Base-by-base conservation (phyloP, 2,797 vertebrate species). In the Monodelphis domestica region DNA sequence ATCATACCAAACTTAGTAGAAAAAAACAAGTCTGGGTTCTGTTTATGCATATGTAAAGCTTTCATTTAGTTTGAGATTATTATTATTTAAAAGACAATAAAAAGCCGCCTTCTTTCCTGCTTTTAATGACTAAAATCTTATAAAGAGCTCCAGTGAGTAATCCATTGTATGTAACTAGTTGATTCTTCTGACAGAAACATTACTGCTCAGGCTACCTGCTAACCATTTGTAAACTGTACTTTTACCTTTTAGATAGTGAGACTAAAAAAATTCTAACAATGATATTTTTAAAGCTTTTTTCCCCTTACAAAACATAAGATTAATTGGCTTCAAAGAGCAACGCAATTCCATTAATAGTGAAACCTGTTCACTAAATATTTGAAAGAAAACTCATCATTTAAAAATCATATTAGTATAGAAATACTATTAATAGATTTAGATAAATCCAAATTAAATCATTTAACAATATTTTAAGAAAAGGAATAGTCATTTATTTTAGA, bases 291-390 rank as follows among this genome's bases (percentile, higher is more conserved):
- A 97, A 17, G 38, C 88, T 96, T 95, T 96, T 84, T 11, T 3
- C n/a, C n/a, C n/a, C n/a, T n/a, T 91, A 95, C 6, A 94, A 97
- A 95, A 59, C 78, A 92, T 1, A 4, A 95, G 94, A 95, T 28
- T 96, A 94, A 98, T 93, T 96, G 98, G 95, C 91, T 96, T 95
- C 94, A 96, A 93, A 96, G 38, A 96, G 54, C 94, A 98, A 97
- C 95, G 97, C 93, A 53, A 97, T 96, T 97, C 97, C 95, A 97
- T 97, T 98, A 97, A 96, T 89, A 97, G 87, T 95, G 88, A 97
- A 98, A 98, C 50, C 14, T 84, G 84, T 51, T 96, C 90, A 93
- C 4, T 89, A 51, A 53, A 92, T 51, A 57, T 30, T n/a, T 26
- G 52, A 5, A 51, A 95, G 33, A 97, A 97, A 97, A 91, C 2